Evolutionary conservation across 2,888 invertebrate genomes (phyloP).

Genomic region (Mythimna impura): DNA sequence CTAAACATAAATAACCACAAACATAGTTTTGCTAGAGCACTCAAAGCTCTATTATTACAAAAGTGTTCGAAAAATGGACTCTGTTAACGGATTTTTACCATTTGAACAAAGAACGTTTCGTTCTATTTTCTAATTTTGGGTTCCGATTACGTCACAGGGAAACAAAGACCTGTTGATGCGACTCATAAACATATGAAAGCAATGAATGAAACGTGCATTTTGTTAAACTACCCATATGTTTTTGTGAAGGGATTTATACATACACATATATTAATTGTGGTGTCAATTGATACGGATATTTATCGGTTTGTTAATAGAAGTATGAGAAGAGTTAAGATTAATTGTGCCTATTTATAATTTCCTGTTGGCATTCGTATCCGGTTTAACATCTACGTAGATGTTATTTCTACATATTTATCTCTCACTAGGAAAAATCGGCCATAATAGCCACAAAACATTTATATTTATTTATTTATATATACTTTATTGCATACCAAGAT

Average conservation of each 20-base stretch:
- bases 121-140: conserved; percentile 83
- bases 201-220: conserved; percentile 75
- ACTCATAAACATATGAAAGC: conserved; percentile 77
- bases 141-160: conserved; percentile 80
- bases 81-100: conserved; percentile 71
- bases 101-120: conserved; percentile 79
- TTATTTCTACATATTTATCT: conserved; percentile 41
- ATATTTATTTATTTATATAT: too few relatives aligned
- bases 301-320: conserved; percentile 48
- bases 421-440: not conserved
- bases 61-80: conserved; percentile 63
- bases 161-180: conserved; percentile 80
- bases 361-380: conserved; percentile 46
- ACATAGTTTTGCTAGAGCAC: conserved; percentile 54
- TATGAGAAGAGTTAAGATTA: conserved; percentile 46
- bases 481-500: too few relatives aligned
- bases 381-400: conserved; percentile 7
- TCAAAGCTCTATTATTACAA: conserved; percentile 60
- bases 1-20: conserved; percentile 62
- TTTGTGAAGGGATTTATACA: conserved; percentile 61
- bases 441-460: too few relatives aligned
- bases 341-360: conserved; percentile 48
- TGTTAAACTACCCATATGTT: conserved; percentile 69
- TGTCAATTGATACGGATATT: conserved; percentile 61
- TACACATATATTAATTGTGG: conserved; percentile 43